Evolutionary conservation across 1,140 invertebrate genomes (phyloP), one percentile per base, ranked within the genome.

Genomic region (Piezodorus guildinii): DNA sequence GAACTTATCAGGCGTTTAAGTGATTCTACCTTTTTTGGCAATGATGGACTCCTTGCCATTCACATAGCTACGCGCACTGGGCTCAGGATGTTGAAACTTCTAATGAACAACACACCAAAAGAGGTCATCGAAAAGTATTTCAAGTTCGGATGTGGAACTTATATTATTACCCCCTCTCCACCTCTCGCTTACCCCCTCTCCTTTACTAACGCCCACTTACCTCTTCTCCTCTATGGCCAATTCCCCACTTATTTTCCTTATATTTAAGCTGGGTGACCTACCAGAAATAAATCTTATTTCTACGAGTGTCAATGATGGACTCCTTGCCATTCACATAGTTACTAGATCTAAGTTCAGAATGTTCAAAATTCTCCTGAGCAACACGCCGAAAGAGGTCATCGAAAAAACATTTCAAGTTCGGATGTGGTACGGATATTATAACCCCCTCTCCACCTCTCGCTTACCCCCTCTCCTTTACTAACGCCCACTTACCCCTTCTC

Each of bases 321-420:
- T 64, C 16, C 54, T 64, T 2, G 51, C 63, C 27, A 21, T 64
- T 3, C 63, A 64, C 34, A 19, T 64, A 23, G 63, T 54, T 14
- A 39, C 54, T 10, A 49, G 45, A 45, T 59, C 6, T 44, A 39
- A 39, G 6, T 17, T 15, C 10, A 39, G 45, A n/a, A 59, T 34
- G 17, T 64, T 64, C 12, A 52, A 64, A 14, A 23, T 64, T 23
- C 8, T 64, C 3, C n/a, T 64, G 27, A 1, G 19, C 1, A 9
- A 58, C 17, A 64, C 63, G 2, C 56, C 63, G 9, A 58, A 16
- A 3, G 17, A 16, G 10, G 63, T 45, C 17, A 64, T 64, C n/a
- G 54, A 64, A 23, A 23, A 23, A 51, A 39, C 46, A 45, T 44
- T 19, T 34, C 4, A 16, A 21, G 6, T 15, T 52, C n/a, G 10